Percentiles rank a stretch among this genome's conserved stretches.
Evolutionary conservation across 1,140 invertebrate genomes (phyloP).

Genomic region (Lithobius niger): DNA sequence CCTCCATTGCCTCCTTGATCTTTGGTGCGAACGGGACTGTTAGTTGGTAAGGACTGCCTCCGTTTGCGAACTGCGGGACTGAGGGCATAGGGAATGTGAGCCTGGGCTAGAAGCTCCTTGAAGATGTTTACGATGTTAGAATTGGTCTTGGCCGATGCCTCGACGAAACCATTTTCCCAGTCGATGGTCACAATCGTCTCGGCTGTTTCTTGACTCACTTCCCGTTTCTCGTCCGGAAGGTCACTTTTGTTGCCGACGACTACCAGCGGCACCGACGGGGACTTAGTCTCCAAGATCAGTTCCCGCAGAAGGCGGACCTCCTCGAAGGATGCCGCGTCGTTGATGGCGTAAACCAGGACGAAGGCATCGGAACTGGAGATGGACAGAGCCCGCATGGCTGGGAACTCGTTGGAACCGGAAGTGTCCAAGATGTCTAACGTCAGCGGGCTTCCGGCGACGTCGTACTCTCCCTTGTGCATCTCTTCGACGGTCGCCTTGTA

Average conservation of each 20-base stretch:
- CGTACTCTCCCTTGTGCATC: conserved; percentile 78
- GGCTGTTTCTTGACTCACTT: conserved; percentile 43
- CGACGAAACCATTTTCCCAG: conserved; percentile 83
- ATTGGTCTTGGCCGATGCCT: conserved; percentile 74
- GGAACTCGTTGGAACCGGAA: conserved; percentile 64
- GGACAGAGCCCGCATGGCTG: conserved; percentile 81
- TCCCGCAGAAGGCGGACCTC: conserved; percentile 56
- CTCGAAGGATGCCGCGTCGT: conserved; percentile 61
- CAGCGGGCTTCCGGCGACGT: conserved; percentile 45
- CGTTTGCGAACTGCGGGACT: conserved; percentile 65
- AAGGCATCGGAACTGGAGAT: conserved; percentile 83
- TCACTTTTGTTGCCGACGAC: conserved; percentile 86
- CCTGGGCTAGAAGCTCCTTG: conserved; percentile 70
- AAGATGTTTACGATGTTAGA: conserved; percentile 48
- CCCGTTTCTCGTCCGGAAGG: conserved; percentile 39
- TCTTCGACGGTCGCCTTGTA: conserved; percentile 85
- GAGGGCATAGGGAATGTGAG: conserved; percentile 75
- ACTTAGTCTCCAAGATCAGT: conserved; percentile 60
- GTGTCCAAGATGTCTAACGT: conserved; percentile 80
- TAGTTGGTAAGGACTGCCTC: conserved; percentile 50
- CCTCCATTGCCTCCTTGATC: neutral
- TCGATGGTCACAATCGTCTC: conserved; percentile 70
- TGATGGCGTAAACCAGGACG: conserved; percentile 76
- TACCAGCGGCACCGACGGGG: conserved; percentile 61
- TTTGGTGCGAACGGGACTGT: neutral